Conservation (phyloP, 2,888 invertebrate species). For the Rotaria socialis region DNA sequence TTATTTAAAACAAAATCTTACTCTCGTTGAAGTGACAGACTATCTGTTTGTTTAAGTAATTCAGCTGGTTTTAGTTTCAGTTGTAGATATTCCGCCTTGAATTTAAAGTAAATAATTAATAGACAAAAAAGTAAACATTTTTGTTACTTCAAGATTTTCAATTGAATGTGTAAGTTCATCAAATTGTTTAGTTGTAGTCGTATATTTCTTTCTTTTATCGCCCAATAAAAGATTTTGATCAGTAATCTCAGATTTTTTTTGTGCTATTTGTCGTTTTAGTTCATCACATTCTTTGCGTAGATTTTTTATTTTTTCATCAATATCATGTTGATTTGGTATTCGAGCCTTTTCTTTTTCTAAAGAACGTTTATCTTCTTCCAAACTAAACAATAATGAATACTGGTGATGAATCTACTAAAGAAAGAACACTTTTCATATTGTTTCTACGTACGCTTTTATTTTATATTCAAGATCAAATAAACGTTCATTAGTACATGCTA, state of each 20-base stretch:
- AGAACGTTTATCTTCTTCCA: slow-evolving; percentile 57
- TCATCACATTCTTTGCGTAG: slow-evolving; percentile 55
- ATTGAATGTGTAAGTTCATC: neutral
- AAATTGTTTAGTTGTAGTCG: neutral
- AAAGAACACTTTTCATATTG: too few relatives aligned
- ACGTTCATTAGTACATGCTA: slow-evolving; percentile 55
- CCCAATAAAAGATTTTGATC: slow-evolving; percentile 55
- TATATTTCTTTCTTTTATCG: slow-evolving; percentile 48
- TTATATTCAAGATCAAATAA: slow-evolving; percentile 58
- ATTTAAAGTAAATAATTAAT: neutral
- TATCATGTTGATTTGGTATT: slow-evolving; percentile 58
- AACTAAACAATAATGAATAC: slow-evolving; percentile 49
- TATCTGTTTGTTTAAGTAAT: neutral
- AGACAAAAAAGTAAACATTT: neutral
- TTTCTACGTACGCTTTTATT: slow-evolving; percentile 54
- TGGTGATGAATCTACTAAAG: neutral
- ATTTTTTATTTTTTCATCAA: slow-evolving; percentile 58
- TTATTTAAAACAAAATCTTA: neutral
- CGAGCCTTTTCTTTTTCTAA: slow-evolving; percentile 56
- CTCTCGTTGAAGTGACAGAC: neutral
- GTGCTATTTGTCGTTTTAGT: slow-evolving; percentile 56
- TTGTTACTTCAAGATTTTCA: neutral
- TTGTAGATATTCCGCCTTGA: neutral
- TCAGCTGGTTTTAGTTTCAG: neutral
- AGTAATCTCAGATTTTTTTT: slow-evolving; percentile 55